Evolutionary conservation across 2,113 vertebrate species (phyloP), one percentile per base, ranked within the genome.

Genomic region (Poeciliopsis occidentalis): DNA sequence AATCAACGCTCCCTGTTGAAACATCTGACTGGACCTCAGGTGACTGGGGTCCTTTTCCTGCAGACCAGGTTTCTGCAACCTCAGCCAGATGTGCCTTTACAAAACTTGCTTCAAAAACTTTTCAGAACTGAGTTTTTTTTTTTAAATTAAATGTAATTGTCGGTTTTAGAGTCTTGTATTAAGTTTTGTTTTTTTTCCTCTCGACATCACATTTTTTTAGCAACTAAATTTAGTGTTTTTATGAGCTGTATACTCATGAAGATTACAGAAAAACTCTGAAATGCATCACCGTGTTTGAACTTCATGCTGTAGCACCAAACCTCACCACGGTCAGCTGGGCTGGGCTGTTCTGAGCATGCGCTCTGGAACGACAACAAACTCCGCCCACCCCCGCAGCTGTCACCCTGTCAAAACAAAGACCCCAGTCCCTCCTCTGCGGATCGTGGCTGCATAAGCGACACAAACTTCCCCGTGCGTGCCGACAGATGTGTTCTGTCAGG

Each of bases 351-450:
- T 83, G 90, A 64, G 91, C 93, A 91, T 89, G 93, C 86, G 89
- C 79, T 0, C 1, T 76, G 44, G 75, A 85, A 91, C 88, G 85
- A 91, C 92, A 93, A 92, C 92, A 91, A 91, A 92, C 94, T 90
- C 94, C 95, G 92, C 95, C 95, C 92, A 91, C 78, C 68, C 72
- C 86, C 91, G 95, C 95, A 95, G 95, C 96, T 96, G 96, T 96
- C 95, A 95, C 92, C 91, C 95, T 96, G 96, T 96, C 96, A 97
- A 95, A 95, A 95, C 95, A 95, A 96, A 95, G 95, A 89, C 91
- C 76, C 76, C 75, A 51, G 82, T 85, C 86, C 29, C 82, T 76
- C 85, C 73, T 77, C 75, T 86, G 83, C 82, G 65, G 77, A 74
- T 67, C 73, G 67, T 63, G 61, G 30, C 85, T 69, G 83, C 85